These are phyloP conservation scores for Dasyurus viverrinus DNA, from an alignment of 2,113 vertebrate species.

Conservation along the genomic window DNA sequence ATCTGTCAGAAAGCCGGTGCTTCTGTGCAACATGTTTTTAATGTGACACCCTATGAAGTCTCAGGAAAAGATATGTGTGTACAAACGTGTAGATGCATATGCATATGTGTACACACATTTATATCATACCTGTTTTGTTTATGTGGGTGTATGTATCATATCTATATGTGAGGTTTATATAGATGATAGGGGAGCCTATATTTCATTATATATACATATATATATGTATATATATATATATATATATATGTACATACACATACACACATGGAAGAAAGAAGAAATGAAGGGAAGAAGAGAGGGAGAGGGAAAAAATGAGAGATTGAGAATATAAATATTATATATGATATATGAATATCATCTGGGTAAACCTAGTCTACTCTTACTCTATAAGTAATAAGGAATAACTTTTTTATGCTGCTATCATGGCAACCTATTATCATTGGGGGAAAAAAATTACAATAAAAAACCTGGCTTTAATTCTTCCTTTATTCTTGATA, in stretches of 20 bases:
- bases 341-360: neutral
- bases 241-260: neutral
- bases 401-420: neutral
- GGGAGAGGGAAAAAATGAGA: neutral
- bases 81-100: neutral
- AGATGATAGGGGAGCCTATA: neutral
- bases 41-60: neutral
- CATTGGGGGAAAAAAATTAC: neutral
- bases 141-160: too few relatives aligned
- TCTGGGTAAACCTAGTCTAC: neutral
- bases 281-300: neutral
- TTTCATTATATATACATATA: too few relatives aligned
- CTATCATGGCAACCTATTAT: neutral
- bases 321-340: neutral
- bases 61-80: neutral
- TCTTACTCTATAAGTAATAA: neutral
- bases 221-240: too few relatives aligned
- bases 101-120: neutral
- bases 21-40: neutral
- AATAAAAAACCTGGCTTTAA: neutral
- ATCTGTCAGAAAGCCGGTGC: neutral
- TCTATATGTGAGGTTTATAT: neutral
- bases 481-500: neutral
- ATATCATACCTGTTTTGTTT: neutral
- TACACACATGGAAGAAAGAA: neutral